A percentile compares a stretch with the other conserved stretches of the same genome.
Evolutionary conservation across 2,888 invertebrate genomes (phyloP).

Genomic region (Lysandra coridon): DNA sequence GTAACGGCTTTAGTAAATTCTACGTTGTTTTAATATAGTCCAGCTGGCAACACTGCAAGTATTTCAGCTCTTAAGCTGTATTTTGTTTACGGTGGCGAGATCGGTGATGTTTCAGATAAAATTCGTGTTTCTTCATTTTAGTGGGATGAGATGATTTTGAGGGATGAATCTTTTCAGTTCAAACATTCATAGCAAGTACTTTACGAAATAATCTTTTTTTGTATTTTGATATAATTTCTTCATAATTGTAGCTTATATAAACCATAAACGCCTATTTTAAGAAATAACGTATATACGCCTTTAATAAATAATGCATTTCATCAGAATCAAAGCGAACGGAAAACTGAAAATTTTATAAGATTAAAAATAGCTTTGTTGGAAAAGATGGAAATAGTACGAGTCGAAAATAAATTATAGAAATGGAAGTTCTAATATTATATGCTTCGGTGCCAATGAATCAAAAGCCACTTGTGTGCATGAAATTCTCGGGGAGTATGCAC

Average conservation of each 20-base stretch:
- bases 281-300: neutral
- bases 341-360: neutral
- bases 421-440: constrained; percentile 26
- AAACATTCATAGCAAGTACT: too few relatives aligned
- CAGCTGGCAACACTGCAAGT: constrained; percentile 24
- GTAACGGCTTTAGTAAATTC: constrained; percentile 28
- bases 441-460: constrained; percentile 26
- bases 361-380: constrained; percentile 11
- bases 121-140: neutral
- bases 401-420: constrained; percentile 11
- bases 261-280: too few relatives aligned
- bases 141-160: neutral
- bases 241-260: too few relatives aligned
- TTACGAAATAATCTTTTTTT: neutral
- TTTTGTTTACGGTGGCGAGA: constrained; percentile 5
- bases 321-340: neutral
- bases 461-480: constrained; percentile 1
- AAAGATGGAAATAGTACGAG: constrained; percentile 1
- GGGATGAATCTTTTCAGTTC: too few relatives aligned
- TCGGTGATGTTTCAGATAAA: neutral
- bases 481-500: constrained; percentile 7
- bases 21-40: constrained; percentile 28
- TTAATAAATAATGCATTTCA: neutral
- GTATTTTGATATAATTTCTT: neutral
- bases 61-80: constrained; percentile 20